Conservation (phyloP, 2,888 invertebrate species). For the Hemaris fuciformis region DNA sequence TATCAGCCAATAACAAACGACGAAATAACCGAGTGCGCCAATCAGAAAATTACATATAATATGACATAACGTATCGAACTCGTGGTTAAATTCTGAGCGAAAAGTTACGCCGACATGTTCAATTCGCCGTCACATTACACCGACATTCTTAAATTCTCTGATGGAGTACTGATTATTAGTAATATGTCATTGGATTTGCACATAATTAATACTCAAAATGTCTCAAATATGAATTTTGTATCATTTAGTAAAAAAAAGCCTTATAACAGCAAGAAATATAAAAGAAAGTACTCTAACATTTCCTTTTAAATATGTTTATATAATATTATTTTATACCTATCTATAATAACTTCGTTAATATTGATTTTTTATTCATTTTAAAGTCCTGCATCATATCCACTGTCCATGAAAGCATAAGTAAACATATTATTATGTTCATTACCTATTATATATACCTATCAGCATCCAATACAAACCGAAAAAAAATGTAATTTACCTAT, state of each 20-base stretch:
- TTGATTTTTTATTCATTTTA: too few species aligned
- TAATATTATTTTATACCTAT: too few species aligned
- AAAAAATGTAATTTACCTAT: too few species aligned
- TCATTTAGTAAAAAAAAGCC: neutral
- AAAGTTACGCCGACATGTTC: slow-evolving; percentile 50
- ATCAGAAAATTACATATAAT: slow-evolving; percentile 20
- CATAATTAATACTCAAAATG: neutral
- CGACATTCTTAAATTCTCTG: slow-evolving; percentile 33
- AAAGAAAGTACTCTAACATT: too few species aligned
- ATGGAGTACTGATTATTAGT: slow-evolving; percentile 19
- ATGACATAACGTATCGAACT: slow-evolving; percentile 54
- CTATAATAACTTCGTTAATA: too few species aligned
- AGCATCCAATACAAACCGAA: too few species aligned
- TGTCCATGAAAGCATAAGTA: too few species aligned
- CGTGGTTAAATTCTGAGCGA: slow-evolving; percentile 41
- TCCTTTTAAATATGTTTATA: too few species aligned
- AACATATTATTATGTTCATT: too few species aligned
- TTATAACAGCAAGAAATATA: too few species aligned
- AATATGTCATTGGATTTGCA: neutral
- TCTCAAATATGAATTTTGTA: neutral
- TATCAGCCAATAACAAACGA: slow-evolving; percentile 32
- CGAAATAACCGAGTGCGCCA: slow-evolving; percentile 23
- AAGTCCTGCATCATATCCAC: too few species aligned
- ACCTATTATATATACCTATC: too few species aligned
- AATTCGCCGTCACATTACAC: slow-evolving; percentile 30